phyloP scores from a whole-genome alignment of 2,113 vertebrate genomes.

The Nerophis ophidion region DNA sequence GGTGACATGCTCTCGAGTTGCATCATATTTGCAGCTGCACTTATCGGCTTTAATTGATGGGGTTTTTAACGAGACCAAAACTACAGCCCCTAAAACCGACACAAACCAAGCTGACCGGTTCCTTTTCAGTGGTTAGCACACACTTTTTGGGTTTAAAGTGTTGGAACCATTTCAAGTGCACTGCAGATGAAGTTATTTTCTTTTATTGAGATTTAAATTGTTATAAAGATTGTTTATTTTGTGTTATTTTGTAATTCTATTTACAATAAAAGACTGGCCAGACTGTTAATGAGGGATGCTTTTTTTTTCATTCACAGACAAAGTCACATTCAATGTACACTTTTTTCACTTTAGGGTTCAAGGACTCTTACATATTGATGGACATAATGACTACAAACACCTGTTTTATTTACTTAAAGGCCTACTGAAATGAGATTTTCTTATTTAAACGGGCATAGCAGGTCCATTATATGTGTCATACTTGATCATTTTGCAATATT shows the following conservation, averaged over 20 bases:
- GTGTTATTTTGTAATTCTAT: slow-evolving; percentile 50
- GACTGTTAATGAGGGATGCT: slow-evolving; percentile 48
- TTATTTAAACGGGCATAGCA: no score
- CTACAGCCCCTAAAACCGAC: slow-evolving; percentile 4
- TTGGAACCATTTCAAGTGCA: slow-evolving; percentile 51
- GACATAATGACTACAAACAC: no score
- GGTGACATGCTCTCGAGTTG: background rate
- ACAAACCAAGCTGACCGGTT: slow-evolving; percentile 9
- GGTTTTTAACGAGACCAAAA: background rate
- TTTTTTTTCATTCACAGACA: background rate
- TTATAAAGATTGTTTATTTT: slow-evolving; percentile 34
- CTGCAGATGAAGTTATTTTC: slow-evolving; percentile 50
- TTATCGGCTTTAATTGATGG: no score
- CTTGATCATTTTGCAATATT: no score
- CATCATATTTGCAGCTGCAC: background rate
- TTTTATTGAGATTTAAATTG: slow-evolving; percentile 30
- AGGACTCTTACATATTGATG: no score
- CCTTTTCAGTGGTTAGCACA: slow-evolving; percentile 4
- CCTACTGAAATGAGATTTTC: no score
- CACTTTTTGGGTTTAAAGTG: slow-evolving; percentile 32
- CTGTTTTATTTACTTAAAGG: no score
- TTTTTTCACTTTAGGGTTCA: no score
- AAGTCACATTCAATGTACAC: no score
- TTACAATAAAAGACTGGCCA: slow-evolving; percentile 68
- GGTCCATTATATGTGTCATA: no score